These are phyloP conservation scores for Trachymyrmex septentrionalis DNA, from an alignment of 1,140 invertebrate species.

Conservation along the genomic window DNA sequence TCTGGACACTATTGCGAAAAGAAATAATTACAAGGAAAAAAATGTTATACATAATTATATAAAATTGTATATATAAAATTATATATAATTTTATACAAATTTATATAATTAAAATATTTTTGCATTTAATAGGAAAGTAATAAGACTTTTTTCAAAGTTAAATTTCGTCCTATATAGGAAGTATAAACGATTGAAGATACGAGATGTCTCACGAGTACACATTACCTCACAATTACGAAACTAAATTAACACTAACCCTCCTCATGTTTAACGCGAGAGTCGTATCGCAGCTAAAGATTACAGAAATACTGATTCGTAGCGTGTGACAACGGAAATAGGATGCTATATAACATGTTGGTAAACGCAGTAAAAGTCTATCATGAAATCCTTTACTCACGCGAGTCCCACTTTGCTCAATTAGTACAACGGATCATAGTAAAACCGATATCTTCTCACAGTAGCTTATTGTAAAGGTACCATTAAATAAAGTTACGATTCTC, in stretches of 20 bases:
- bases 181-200: not conserved
- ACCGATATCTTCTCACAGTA: not conserved
- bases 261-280: not conserved
- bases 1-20: not conserved
- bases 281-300: constrained; percentile 25
- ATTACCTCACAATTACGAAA: constrained; percentile 8
- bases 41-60: no score
- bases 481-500: not conserved
- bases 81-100: no score
- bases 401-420: constrained; percentile 14
- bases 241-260: constrained; percentile 35
- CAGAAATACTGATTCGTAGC: constrained; percentile 8
- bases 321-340: constrained; percentile 26
- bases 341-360: not conserved
- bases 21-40: no score
- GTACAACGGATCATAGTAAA: not conserved
- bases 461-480: not conserved
- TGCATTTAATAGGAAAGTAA: not conserved
- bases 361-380: not conserved
- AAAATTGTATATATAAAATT: no score
- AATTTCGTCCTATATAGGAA: not conserved
- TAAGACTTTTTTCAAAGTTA: not conserved
- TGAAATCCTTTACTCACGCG: not conserved
- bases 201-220: not conserved
- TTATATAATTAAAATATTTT: no score